Evolutionary conservation across 2,888 invertebrate genomes (phyloP).

Genomic region (Caenorhabditis plicata): DNA sequence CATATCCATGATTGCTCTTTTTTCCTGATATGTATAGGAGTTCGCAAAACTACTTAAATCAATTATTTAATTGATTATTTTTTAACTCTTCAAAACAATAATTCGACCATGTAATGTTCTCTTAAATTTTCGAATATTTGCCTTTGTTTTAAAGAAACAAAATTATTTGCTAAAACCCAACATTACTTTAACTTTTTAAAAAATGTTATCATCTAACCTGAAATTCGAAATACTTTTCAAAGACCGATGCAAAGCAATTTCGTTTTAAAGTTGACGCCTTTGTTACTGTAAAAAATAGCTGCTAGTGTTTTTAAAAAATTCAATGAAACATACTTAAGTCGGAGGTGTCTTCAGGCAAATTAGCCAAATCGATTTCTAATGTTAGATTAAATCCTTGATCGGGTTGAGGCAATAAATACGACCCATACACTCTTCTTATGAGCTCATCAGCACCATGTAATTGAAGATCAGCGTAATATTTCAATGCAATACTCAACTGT

Average conservation of each 20-base stretch:
- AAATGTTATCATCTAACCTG: slow-evolving; percentile 16
- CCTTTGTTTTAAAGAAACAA: too few relatives aligned
- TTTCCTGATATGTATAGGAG: too few relatives aligned
- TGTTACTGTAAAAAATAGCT: slow-evolving; percentile 70
- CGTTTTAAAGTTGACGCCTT: slow-evolving; percentile 91
- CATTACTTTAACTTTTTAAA: too few relatives aligned
- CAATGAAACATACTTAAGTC: slow-evolving; percentile 68
- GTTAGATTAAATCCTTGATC: slow-evolving; percentile 95
- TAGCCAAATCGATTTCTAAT: slow-evolving; percentile 86
- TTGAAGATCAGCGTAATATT: slow-evolving; percentile 91
- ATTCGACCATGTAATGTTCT: too few relatives aligned
- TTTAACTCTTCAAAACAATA: too few relatives aligned
- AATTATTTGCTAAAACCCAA: too few relatives aligned
- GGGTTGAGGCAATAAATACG: slow-evolving; percentile 76
- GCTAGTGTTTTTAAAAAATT: neutral
- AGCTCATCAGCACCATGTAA: slow-evolving; percentile 95
- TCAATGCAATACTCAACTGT: slow-evolving; percentile 90
- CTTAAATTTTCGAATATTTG: too few relatives aligned
- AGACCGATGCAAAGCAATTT: slow-evolving; percentile 98
- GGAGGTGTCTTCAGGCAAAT: slow-evolving; percentile 81
- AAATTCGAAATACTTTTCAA: slow-evolving; percentile 97
- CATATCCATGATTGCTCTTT: too few relatives aligned
- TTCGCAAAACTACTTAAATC: too few relatives aligned
- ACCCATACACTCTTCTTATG: slow-evolving; percentile 87
- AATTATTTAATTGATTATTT: too few relatives aligned